Evolutionary conservation across 2,113 vertebrate species (phyloP).

Genomic region (Chaetura pelagica): DNA sequence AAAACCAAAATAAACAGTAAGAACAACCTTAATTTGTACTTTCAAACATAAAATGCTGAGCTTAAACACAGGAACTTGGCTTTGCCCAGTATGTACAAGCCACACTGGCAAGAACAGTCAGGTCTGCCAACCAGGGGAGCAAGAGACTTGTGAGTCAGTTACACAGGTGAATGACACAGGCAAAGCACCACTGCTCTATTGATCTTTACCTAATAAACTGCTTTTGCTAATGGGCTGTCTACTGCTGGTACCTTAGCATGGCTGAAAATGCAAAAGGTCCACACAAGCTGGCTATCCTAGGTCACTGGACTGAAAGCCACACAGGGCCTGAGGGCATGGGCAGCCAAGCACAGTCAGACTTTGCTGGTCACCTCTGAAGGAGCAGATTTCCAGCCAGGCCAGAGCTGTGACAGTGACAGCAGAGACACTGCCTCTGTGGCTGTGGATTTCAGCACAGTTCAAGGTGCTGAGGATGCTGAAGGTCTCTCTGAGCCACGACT

Average conservation of each 20-base stretch:
- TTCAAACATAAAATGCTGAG: not conserved
- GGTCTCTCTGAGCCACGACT: not conserved
- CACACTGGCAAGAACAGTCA: not conserved
- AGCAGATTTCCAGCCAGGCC: not conserved
- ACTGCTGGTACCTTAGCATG: not conserved
- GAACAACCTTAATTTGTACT: not conserved
- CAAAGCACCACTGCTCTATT: not conserved
- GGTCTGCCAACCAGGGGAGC: not conserved
- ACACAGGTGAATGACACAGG: not conserved
- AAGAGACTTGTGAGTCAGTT: not conserved
- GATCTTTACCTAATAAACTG: not conserved
- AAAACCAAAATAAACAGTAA: not conserved
- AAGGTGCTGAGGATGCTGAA: not conserved
- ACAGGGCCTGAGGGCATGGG: not conserved
- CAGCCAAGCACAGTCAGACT: not conserved
- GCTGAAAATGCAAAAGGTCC: fast-evolving
- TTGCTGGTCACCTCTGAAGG: not conserved
- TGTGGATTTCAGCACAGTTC: not conserved
- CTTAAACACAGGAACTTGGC: not conserved
- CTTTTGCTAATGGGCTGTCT: not conserved
- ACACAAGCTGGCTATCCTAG: not conserved
- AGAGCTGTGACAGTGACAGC: not conserved
- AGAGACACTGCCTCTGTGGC: not conserved
- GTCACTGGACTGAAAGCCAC: not conserved
- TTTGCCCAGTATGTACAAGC: not conserved